Base-by-base conservation (phyloP, 2,113 vertebrate genomes). In the Axis porcinus region DNA sequence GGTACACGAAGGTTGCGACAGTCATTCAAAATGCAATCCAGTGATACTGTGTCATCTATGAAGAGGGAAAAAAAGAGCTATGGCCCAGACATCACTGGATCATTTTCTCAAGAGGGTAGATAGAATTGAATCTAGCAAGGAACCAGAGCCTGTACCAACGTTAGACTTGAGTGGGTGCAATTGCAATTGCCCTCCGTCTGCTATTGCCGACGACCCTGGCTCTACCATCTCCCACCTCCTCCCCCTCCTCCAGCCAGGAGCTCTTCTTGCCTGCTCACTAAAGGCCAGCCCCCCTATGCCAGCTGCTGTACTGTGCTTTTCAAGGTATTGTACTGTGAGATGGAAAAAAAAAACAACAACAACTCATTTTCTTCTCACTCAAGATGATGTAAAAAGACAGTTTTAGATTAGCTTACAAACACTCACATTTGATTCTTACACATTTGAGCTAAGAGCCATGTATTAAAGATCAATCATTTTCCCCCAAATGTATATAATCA, bases 151-250 rank as follows among this genome's bases (percentile, higher is more conserved):
- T 27, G 23, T 25, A 25, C 70, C 70, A 14, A 3, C 0, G 3
- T 76, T 6, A 76, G 6, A 17, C 70, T 27, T 4, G 70, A 76
- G 70, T 7, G 6, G 10, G n/a, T 15, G 16, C 1, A 14, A 15
- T 7, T 25, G 11, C 36, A 70, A 40, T 40, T 6, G 8, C 36
- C 21, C 12, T 27, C 70, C 2, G 0, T 43, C 3, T 43, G 21
- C 70, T 3, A 2, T 14, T 43, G 70, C 36, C 27, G 67, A 40
- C 0, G 67, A 13, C 25, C 40, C 70, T 43, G 14, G 23, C 12
- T 3, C 40, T 43, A 27, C 36, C 12, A 7, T 43, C 40, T 76
- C 12, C 40, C 23, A 14, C 12, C 6, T 4, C 0, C 36, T 1
- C 6, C 7, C 36, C 70, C 36, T 43, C 12, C 12, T 27, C 21